phyloP scores from a whole-genome alignment of 2,888 invertebrate genomes.

The Muscina levida region DNA sequence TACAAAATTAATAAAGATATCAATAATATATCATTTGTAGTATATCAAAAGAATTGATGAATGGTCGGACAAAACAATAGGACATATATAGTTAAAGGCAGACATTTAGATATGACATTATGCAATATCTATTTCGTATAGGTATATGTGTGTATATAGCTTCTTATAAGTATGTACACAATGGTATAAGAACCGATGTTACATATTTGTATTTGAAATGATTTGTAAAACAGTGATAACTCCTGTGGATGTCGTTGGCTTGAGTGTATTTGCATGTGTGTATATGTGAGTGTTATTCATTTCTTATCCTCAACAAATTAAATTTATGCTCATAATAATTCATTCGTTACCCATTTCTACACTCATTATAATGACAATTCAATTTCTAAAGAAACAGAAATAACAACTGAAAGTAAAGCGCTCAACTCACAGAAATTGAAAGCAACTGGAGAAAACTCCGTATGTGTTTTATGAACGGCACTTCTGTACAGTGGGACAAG shows the following conservation, averaged over 20 bases:
- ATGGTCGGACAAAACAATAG: not conserved
- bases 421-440: not conserved
- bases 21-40: not conserved
- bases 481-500: not conserved
- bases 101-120: too few species aligned
- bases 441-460: not conserved
- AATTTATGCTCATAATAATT: slow-evolving; percentile 32
- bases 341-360: slow-evolving; percentile 34
- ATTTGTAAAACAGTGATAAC: not conserved
- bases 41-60: slow-evolving; percentile 4
- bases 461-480: not conserved
- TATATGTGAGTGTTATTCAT: not conserved
- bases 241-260: not conserved
- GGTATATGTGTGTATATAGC: too few species aligned
- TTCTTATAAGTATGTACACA: too few species aligned
- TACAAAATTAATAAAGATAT: not conserved
- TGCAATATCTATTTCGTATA: too few species aligned
- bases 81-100: too few species aligned
- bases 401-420: not conserved
- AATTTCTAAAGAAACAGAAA: slow-evolving; percentile 22
- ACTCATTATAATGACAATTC: slow-evolving; percentile 36
- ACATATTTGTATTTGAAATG: too few species aligned
- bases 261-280: not conserved
- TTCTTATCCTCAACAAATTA: slow-evolving; percentile 20
- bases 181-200: too few species aligned